phyloP scores from a whole-genome alignment of 2,888 invertebrate genomes.

The Petrolisthes cinctipes region DNA sequence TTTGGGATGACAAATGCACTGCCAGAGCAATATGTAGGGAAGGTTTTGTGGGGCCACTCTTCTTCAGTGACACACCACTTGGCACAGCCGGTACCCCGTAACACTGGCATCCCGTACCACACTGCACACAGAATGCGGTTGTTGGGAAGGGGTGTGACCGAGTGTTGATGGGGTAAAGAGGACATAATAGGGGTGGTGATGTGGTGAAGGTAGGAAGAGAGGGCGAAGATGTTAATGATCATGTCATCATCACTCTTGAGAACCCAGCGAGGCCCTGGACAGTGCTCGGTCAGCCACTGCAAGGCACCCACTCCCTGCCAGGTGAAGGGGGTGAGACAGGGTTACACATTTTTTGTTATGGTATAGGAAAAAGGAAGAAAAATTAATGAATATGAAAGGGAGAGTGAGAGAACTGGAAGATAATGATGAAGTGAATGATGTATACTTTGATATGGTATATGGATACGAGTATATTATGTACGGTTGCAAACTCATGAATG shows the following conservation, averaged over 20 bases:
- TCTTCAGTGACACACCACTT: conserved; percentile 82
- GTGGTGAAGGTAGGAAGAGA: conserved; percentile 71
- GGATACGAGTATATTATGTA: too few species aligned
- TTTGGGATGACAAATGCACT: conserved; percentile 74
- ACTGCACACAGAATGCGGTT: conserved; percentile 77
- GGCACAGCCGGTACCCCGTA: conserved; percentile 65
- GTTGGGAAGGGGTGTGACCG: too few species aligned
- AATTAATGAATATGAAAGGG: too few species aligned
- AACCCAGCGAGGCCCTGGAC: conserved; percentile 78
- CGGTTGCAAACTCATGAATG: too few species aligned
- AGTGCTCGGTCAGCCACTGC: conserved; percentile 79
- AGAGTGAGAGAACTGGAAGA: too few species aligned
- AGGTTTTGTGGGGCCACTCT: conserved; percentile 77
- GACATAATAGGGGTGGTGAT: too few species aligned
- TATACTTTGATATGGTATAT: too few species aligned
- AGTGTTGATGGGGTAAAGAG: conserved; percentile 52
- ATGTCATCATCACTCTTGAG: conserved; percentile 85
- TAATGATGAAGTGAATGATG: too few species aligned
- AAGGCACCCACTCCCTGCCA: conserved; percentile 29
- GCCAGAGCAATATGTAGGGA: conserved; percentile 84
- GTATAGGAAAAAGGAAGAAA: too few species aligned
- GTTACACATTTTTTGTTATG: too few species aligned
- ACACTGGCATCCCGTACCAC: conserved; percentile 59
- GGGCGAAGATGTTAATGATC: conserved; percentile 78
- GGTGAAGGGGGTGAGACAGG: not conserved